Percentiles rank a stretch among this genome's conserved stretches.
These are phyloP conservation scores for Plotosus lineatus DNA, from an alignment of 2,113 vertebrate species.

Conservation along the genomic window DNA sequence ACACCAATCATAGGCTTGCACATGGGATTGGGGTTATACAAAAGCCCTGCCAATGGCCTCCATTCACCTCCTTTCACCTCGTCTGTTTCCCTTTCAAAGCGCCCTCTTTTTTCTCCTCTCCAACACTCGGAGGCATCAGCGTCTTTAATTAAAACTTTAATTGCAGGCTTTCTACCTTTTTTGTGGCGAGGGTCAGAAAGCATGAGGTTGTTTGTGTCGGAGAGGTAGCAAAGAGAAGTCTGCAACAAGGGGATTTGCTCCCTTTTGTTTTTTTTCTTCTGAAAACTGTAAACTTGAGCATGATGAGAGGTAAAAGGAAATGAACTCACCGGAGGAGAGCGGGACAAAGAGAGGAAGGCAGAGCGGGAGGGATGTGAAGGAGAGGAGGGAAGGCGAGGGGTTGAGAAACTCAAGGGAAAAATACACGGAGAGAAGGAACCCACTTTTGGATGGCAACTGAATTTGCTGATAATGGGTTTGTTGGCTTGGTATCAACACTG, in stretches of 20 bases:
- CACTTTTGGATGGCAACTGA: neutral
- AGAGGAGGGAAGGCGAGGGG: neutral
- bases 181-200: conserved; percentile 62
- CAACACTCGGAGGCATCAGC: conserved; percentile 71
- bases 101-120: conserved; percentile 58
- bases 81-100: conserved; percentile 62
- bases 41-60: conserved; percentile 67
- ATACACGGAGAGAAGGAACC: conserved; percentile 38
- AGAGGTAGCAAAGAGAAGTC: conserved; percentile 55
- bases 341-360: conserved; percentile 51
- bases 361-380: conserved; percentile 29
- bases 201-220: conserved; percentile 64
- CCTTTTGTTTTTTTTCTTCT: conserved; percentile 60
- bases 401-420: conserved; percentile 14
- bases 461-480: neutral
- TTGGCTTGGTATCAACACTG: neutral
- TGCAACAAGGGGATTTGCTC: conserved; percentile 51
- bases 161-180: conserved; percentile 71
- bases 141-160: conserved; percentile 79
- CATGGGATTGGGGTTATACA: conserved; percentile 66
- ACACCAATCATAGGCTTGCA: conserved; percentile 71
- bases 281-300: conserved; percentile 64
- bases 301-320: conserved; percentile 51
- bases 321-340: conserved; percentile 44
- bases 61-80: conserved; percentile 63